A percentile compares a stretch with the other conserved stretches of the same genome.
Evolutionary conservation across 2,797 vertebrate species (phyloP).

Genomic region (Iguana delicatissima): DNA sequence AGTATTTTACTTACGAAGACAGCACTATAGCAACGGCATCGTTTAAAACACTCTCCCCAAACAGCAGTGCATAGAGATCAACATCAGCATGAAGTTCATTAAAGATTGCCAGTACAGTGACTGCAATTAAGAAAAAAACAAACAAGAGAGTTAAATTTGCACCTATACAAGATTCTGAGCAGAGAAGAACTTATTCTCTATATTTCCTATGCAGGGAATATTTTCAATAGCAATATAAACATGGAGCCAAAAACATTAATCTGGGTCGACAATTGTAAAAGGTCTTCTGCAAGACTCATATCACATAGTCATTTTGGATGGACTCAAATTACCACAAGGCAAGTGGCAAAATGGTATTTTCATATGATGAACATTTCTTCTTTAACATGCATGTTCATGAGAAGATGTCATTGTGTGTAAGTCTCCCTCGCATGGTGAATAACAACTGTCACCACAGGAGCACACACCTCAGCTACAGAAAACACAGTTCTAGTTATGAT

Average conservation of each 20-base stretch:
- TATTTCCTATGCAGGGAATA: conserved; percentile 18
- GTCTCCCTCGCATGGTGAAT: not conserved
- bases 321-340: not conserved
- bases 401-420: no score
- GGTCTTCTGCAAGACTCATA: not conserved
- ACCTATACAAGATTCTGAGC: not conserved
- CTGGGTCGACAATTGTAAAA: not conserved
- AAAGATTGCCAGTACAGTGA: conserved; percentile 97
- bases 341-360: not conserved
- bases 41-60: conserved; percentile 97
- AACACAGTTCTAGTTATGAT: not conserved
- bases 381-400: no score
- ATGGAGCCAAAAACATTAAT: conserved; percentile 11
- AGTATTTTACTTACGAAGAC: conserved; percentile 89
- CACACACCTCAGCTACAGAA: not conserved
- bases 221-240: not conserved
- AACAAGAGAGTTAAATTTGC: accelerated
- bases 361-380: not conserved
- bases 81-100: conserved; percentile 96
- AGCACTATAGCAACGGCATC: conserved; percentile 97
- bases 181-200: not conserved
- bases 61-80: conserved; percentile 97
- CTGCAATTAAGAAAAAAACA: conserved; percentile 74
- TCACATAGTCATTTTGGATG: not conserved
- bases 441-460: not conserved